Base-by-base conservation (phyloP, 1,140 invertebrate genomes). In the Cyclina sinensis region DNA sequence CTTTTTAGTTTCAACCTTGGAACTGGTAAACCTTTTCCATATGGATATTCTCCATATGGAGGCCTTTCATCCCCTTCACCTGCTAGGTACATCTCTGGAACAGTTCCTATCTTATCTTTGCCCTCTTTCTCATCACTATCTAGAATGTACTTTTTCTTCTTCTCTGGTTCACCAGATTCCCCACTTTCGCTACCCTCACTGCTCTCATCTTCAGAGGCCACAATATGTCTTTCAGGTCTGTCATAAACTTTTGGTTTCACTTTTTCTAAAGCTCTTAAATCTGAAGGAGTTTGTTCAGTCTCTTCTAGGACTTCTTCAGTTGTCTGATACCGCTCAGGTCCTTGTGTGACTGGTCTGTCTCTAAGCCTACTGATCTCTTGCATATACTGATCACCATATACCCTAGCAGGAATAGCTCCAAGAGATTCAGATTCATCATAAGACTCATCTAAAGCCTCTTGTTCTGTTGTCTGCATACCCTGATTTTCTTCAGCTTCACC, bases 361-460 rank as follows among this genome's bases (percentile, higher is more conserved):
- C 70, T 74, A n/a, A 87, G 51, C 48, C 46, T 87, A 39, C 35
- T 79, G 2, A 87, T 70, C 51, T 87, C 85, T 51, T 79, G 54
- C 74, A 87, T 79, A 43, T 87, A 87, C 30, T 80, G 74, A 87
- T 79, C 62, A 37, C 83, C 57, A 65, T 76, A 68, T 24, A 87
- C 76, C 37, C 27, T 86, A 35, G 39, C 11, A 35, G 46, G 70
- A 59, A 81, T 87, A 37, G 70, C 78, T 57, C 88, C 79, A 11
- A 74, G 37, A 24, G 70, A 70, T 80, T 86, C 82, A 85, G 79
- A 74, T 65, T 83, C 90, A 78, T 85, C 83, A 86, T 68, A 83
- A 30, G 59, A 81, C 37, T 84, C 88, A 78, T 88, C 84, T 70
- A 48, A 32, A 70, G 48, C 48, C 21, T 81, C 68, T 37, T 84